These are phyloP conservation scores for Idaea biselata DNA, from an alignment of 2,888 invertebrate genomes.

Conservation along the genomic window DNA sequence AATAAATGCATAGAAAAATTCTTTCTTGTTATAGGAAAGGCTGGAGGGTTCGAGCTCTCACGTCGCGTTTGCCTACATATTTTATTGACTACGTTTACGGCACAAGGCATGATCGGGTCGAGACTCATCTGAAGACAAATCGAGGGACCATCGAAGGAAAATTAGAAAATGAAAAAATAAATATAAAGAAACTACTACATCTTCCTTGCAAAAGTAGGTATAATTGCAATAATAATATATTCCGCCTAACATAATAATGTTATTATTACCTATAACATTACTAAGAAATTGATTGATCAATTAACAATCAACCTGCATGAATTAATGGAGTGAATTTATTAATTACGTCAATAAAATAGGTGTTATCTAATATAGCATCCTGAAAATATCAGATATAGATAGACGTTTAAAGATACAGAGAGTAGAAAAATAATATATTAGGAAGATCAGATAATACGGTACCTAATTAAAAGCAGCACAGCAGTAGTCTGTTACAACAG, in stretches of 20 bases:
- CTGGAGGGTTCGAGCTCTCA: conserved; percentile 56
- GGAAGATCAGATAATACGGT: too few relatives aligned
- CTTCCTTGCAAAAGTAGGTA: too few relatives aligned
- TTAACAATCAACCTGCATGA: conserved; percentile 4
- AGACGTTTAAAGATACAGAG: too few relatives aligned
- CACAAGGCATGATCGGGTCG: conserved; percentile 33
- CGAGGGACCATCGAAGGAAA: background rate
- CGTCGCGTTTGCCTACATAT: conserved; percentile 75
- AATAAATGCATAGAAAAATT: conserved; percentile 77
- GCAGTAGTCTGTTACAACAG: too few relatives aligned
- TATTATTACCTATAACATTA: too few relatives aligned
- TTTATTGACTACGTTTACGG: conserved; percentile 63
- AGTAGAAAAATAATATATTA: too few relatives aligned
- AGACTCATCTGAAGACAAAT: conserved; percentile 47
- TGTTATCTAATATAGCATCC: background rate
- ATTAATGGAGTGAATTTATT: background rate
- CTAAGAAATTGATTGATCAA: conserved; percentile 12
- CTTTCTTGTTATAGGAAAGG: conserved; percentile 77
- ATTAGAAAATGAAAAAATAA: too few relatives aligned
- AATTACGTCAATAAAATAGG: background rate
- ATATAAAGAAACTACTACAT: too few relatives aligned
- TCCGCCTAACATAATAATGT: too few relatives aligned
- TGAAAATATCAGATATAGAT: too few relatives aligned
- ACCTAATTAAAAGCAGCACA: too few relatives aligned
- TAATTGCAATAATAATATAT: too few relatives aligned